phyloP scores from a whole-genome alignment of 2,797 vertebrate genomes.

The Cynopterus sphinx region DNA sequence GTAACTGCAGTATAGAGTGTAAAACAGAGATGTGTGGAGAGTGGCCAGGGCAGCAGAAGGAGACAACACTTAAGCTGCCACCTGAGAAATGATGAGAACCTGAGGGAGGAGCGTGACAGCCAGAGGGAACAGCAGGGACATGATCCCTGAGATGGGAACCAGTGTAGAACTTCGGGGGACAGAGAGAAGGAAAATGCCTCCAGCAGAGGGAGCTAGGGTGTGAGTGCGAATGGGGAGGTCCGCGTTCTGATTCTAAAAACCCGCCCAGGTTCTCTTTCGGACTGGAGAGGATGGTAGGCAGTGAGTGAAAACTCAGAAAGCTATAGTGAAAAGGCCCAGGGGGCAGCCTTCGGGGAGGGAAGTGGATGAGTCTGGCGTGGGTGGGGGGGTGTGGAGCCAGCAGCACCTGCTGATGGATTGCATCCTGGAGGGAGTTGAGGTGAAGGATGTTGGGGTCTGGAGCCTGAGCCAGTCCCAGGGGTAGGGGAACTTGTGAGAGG shows the following conservation, averaged over 20 bases:
- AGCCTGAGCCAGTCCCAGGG: not conserved
- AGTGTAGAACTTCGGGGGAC: no score
- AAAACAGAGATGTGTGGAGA: not conserved
- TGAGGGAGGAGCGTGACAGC: not conserved
- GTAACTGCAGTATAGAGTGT: not conserved
- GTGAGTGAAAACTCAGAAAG: not conserved
- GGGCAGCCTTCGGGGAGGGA: not conserved
- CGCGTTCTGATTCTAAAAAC: not conserved
- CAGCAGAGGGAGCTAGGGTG: not conserved
- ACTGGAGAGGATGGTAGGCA: not conserved
- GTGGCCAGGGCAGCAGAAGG: rapidly evolving
- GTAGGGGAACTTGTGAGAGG: not conserved
- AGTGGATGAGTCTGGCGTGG: no score
- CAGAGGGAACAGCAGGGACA: not conserved
- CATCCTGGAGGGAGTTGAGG: no score
- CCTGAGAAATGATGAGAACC: not conserved
- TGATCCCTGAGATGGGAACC: not conserved
- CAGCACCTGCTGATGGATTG: not conserved
- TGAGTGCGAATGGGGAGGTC: not conserved
- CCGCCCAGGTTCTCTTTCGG: not conserved
- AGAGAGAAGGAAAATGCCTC: not conserved
- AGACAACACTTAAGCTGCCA: not conserved
- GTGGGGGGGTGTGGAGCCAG: not conserved
- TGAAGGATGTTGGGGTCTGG: not conserved
- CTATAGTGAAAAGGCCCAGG: not conserved